Conservation (phyloP, 2,797 vertebrate species). For the Novumbra hubbsi region DNA sequence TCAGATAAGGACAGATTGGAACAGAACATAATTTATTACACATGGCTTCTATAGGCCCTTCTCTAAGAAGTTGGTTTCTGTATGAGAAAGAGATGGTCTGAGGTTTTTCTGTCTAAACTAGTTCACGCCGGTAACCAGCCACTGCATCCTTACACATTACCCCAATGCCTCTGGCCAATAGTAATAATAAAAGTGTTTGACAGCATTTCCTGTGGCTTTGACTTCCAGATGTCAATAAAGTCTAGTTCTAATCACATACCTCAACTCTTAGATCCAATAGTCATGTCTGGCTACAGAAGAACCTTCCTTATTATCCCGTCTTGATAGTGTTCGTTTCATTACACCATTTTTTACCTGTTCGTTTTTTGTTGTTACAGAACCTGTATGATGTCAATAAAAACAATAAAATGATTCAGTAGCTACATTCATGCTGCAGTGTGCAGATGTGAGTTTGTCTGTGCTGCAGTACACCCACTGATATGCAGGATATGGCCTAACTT, state of each 20-base stretch:
- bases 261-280: constrained; percentile 61
- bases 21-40: constrained; percentile 58
- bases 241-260: constrained; percentile 47
- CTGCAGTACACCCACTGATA: neutral
- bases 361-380: neutral
- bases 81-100: constrained; percentile 28
- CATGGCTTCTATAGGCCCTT: constrained; percentile 51
- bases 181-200: constrained; percentile 33
- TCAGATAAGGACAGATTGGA: constrained; percentile 70
- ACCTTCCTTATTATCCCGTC: constrained; percentile 43
- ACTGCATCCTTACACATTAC: constrained; percentile 26
- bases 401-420: neutral
- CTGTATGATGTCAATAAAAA: neutral
- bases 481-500: too few species aligned
- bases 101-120: constrained; percentile 12
- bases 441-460: neutral
- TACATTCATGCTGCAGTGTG: too few species aligned
- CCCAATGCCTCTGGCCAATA: constrained; percentile 7
- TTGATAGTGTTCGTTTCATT: constrained; percentile 25
- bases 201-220: constrained; percentile 44
- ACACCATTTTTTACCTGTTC: too few species aligned
- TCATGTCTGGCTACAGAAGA: constrained; percentile 56
- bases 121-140: constrained; percentile 2
- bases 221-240: constrained; percentile 45
- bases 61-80: constrained; percentile 50